These are phyloP conservation scores for Drosophila emarginata DNA, from an alignment of 2,888 invertebrate species.

Conservation along the genomic window DNA sequence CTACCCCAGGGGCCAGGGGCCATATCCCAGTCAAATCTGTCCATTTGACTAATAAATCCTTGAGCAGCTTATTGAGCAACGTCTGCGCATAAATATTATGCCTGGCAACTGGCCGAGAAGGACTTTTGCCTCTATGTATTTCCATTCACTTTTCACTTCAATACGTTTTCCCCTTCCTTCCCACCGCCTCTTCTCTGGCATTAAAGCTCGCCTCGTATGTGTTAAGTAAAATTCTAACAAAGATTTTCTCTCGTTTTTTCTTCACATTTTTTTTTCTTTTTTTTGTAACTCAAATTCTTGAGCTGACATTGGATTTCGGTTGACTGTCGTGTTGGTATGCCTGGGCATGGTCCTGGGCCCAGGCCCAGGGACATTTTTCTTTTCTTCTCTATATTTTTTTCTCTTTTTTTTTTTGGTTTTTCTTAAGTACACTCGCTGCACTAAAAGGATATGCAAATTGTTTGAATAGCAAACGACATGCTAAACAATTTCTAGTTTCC, in stretches of 20 bases:
- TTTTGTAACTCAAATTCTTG: conserved; percentile 54
- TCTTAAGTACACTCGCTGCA: conserved; percentile 69
- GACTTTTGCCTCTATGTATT: conserved; percentile 20
- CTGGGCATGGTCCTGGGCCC: conserved; percentile 23
- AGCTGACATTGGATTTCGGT: conserved; percentile 79
- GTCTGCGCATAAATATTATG: conserved; percentile 78
- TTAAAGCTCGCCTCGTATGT: conserved; percentile 54
- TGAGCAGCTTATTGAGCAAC: conserved; percentile 80
- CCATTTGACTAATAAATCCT: conserved; percentile 83
- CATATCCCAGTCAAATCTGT: conserved; percentile 80
- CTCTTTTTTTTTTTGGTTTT: conserved; percentile 45
- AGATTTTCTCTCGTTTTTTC: conserved; percentile 22
- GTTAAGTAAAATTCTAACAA: conserved; percentile 71
- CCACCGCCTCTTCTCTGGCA: conserved; percentile 10
- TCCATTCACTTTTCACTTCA: conserved; percentile 57
- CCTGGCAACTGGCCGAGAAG: conserved; percentile 59
- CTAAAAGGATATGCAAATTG: conserved; percentile 78
- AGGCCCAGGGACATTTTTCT: conserved; percentile 26
- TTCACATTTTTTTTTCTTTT: background rate
- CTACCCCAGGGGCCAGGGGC: conserved; percentile 5
- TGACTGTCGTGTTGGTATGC: conserved; percentile 66
- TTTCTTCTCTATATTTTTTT: conserved; percentile 3
- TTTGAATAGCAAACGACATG: conserved; percentile 74
- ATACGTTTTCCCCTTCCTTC: conserved; percentile 32
- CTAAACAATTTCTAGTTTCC: conserved; percentile 62